Evolutionary conservation across 30 jellyfish, hydroid and myxozoan genomes (phyloP).

Genomic region (Morbakka virulenta): DNA sequence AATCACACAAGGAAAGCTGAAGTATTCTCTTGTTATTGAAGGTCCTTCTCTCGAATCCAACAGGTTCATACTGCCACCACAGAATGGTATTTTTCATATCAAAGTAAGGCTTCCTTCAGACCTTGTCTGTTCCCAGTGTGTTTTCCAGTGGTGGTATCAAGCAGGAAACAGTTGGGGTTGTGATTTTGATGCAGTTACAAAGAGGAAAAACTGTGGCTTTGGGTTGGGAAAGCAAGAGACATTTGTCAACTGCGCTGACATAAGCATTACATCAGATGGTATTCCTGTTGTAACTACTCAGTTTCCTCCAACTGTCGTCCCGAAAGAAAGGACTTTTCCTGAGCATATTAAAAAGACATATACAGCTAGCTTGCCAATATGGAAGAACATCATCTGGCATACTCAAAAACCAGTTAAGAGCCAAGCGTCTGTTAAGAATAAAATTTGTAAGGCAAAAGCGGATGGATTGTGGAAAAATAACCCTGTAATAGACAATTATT

Average conservation of each 20-base stretch:
- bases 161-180: slow-evolving; percentile 91
- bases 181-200: slow-evolving; percentile 53
- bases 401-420: too few relatives aligned
- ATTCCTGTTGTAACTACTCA: too few relatives aligned
- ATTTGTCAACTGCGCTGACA: slow-evolving; percentile 87
- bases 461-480: too few relatives aligned
- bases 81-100: slow-evolving; percentile 38
- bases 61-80: slow-evolving; percentile 58
- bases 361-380: too few relatives aligned
- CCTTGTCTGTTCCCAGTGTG: slow-evolving; percentile 68
- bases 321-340: too few relatives aligned
- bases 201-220: too few relatives aligned
- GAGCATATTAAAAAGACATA: too few relatives aligned
- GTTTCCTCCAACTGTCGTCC: too few relatives aligned
- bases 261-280: slow-evolving; percentile 51
- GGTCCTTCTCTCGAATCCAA: slow-evolving; percentile 65
- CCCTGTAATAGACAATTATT: too few relatives aligned
- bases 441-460: too few relatives aligned
- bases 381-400: too few relatives aligned
- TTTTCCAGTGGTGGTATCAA: slow-evolving; percentile 81
- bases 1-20: slow-evolving; percentile 55
- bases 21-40: slow-evolving; percentile 24
- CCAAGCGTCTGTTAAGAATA: too few relatives aligned
- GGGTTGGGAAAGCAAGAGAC: slow-evolving; percentile 84
- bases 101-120: slow-evolving; percentile 54